phyloP scores from a whole-genome alignment of 2,888 invertebrate genomes.

The Zygaena filipendulae region DNA sequence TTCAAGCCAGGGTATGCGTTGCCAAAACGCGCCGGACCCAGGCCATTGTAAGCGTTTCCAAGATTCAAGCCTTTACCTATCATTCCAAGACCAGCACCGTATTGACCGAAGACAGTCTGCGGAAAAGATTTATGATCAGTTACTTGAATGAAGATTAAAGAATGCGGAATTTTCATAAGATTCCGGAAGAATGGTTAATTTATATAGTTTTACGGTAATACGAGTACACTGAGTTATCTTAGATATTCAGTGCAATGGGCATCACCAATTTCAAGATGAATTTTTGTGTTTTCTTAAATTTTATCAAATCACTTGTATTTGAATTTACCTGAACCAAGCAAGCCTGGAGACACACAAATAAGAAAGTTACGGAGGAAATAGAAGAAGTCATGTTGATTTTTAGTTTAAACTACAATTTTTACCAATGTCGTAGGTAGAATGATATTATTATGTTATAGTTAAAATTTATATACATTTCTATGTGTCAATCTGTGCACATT shows the following conservation, averaged over 20 bases:
- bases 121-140: too few relatives aligned
- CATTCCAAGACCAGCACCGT: too few relatives aligned
- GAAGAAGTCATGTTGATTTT: constrained; percentile 2
- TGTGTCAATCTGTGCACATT: constrained; percentile 16
- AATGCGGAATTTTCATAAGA: constrained; percentile 1
- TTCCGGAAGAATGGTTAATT: too few relatives aligned
- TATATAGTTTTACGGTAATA: constrained; percentile 4
- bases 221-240: too few relatives aligned
- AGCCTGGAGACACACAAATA: constrained; percentile 16
- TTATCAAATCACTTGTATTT: constrained; percentile 8
- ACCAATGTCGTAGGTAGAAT: not conserved
- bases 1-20: too few relatives aligned
- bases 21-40: too few relatives aligned
- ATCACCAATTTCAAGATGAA: not conserved
- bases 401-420: not conserved
- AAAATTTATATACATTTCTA: constrained; percentile 13
- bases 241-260: too few relatives aligned
- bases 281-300: constrained; percentile 4
- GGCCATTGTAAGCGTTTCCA: too few relatives aligned
- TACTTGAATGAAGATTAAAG: constrained; percentile 5
- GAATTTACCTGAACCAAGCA: constrained; percentile 19
- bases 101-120: too few relatives aligned
- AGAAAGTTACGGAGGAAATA: constrained; percentile 17
- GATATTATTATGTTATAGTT: constrained; percentile 15
- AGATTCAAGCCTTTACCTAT: too few relatives aligned